These are phyloP conservation scores for Brenthis hecate DNA, from an alignment of 2,888 invertebrate species.

Conservation along the genomic window DNA sequence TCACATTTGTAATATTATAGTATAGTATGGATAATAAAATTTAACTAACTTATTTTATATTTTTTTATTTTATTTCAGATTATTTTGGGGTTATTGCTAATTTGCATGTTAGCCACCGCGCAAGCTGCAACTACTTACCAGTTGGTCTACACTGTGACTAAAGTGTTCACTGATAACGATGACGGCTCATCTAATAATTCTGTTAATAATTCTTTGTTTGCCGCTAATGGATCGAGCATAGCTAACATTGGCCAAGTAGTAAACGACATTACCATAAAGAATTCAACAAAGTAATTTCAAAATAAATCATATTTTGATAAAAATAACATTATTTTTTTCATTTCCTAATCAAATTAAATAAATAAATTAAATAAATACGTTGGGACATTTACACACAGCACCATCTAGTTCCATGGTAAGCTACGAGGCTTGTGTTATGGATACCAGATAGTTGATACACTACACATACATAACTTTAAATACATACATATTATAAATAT, in stretches of 20 bases:
- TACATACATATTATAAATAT: too few species aligned
- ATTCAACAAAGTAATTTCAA: neutral
- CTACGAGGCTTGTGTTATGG: too few species aligned
- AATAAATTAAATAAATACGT: too few species aligned
- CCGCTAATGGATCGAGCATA: neutral
- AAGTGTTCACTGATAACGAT: slow-evolving; percentile 1
- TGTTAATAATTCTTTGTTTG: too few species aligned
- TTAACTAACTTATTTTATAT: too few species aligned
- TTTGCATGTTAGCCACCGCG: slow-evolving; percentile 8
- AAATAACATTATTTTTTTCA: neutral
- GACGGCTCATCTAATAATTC: neutral
- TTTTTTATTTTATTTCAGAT: slow-evolving; percentile 12
- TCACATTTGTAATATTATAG: too few species aligned
- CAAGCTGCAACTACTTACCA: slow-evolving; percentile 12
- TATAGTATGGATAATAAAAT: too few species aligned
- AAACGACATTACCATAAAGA: neutral
- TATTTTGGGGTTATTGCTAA: slow-evolving; percentile 11
- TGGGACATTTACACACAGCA: too few species aligned
- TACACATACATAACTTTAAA: too few species aligned
- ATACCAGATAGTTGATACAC: too few species aligned
- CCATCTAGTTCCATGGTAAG: too few species aligned
- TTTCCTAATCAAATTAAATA: too few species aligned
- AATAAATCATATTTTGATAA: neutral
- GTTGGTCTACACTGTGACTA: neutral
- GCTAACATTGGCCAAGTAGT: slow-evolving; percentile 8